A percentile compares a stretch with the other conserved stretches of the same genome.
Conservation (phyloP, 2,888 invertebrate species). For the Oasisia sp. region DNA sequence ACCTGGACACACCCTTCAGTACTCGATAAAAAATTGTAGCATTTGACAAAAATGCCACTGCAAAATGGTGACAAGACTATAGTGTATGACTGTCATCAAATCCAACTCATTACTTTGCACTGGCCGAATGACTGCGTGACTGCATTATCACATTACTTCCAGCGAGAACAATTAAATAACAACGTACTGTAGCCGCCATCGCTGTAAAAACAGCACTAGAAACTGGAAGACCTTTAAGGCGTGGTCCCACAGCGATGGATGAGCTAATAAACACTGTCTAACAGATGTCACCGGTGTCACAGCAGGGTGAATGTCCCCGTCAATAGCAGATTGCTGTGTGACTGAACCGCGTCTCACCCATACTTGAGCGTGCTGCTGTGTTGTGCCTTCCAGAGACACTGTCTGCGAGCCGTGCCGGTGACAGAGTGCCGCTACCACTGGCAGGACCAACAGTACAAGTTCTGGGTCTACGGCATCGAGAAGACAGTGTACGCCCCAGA, state of each 20-base stretch:
- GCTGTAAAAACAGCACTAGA: not conserved
- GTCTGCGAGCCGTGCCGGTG: constrained; percentile 51
- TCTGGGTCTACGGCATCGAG: constrained; percentile 56
- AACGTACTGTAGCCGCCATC: not conserved
- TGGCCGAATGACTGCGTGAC: too few relatives aligned
- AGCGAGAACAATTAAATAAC: not conserved
- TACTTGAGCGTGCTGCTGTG: not conserved
- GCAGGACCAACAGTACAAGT: constrained; percentile 43
- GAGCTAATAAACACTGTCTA: not conserved
- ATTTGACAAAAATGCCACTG: too few relatives aligned
- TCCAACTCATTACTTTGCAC: too few relatives aligned
- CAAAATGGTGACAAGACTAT: too few relatives aligned
- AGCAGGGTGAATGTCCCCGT: not conserved
- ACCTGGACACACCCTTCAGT: too few relatives aligned
- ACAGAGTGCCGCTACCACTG: constrained; percentile 51
- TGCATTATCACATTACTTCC: too few relatives aligned
- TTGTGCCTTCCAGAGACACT: constrained; percentile 49
- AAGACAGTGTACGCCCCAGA: constrained; percentile 48
- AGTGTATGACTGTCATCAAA: too few relatives aligned
- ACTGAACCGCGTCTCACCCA: too few relatives aligned
- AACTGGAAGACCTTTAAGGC: not conserved
- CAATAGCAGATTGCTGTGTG: not conserved
- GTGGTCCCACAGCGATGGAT: not conserved
- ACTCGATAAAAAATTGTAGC: too few relatives aligned
- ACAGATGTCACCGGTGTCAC: not conserved